phyloP scores from a whole-genome alignment of 1,140 invertebrate genomes.

The Adoxophyes honmai region DNA sequence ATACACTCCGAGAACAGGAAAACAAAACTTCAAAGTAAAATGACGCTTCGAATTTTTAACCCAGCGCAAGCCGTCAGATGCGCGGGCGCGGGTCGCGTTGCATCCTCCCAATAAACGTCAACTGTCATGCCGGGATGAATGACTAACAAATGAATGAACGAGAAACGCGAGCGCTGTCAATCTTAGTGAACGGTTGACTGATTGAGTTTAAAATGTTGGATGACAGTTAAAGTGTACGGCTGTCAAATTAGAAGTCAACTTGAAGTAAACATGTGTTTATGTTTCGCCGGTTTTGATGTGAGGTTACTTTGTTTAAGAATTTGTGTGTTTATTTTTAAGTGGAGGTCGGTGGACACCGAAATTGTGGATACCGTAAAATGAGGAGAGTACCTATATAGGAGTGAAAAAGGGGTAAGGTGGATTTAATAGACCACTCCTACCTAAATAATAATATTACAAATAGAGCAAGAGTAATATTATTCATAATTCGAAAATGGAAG shows the following conservation, averaged over 20 bases:
- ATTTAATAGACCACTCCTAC: no score
- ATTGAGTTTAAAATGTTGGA: constrained; percentile 12
- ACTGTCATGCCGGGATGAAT: not conserved
- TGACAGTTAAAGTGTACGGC: constrained; percentile 8
- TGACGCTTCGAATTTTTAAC: not conserved
- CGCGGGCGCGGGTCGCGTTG: constrained; percentile 21
- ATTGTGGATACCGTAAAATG: no score
- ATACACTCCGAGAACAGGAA: not conserved
- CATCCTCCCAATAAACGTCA: constrained; percentile 32
- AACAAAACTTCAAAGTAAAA: not conserved
- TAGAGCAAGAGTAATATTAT: no score
- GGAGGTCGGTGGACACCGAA: no score
- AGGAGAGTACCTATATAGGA: no score
- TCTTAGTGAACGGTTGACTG: constrained; percentile 12
- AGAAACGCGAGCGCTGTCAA: constrained; percentile 4
- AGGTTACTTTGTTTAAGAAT: no score
- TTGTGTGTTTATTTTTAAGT: no score
- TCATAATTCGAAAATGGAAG: no score
- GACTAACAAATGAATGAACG: constrained; percentile 2
- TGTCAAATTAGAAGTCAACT: constrained; percentile 7
- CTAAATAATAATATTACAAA: no score
- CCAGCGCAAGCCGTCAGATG: not conserved
- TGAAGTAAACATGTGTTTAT: no score
- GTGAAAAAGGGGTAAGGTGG: no score
- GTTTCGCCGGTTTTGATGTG: not conserved